Base-by-base conservation (phyloP, 1,140 invertebrate genomes). In the Pseudomyrmex cubaensis region DNA sequence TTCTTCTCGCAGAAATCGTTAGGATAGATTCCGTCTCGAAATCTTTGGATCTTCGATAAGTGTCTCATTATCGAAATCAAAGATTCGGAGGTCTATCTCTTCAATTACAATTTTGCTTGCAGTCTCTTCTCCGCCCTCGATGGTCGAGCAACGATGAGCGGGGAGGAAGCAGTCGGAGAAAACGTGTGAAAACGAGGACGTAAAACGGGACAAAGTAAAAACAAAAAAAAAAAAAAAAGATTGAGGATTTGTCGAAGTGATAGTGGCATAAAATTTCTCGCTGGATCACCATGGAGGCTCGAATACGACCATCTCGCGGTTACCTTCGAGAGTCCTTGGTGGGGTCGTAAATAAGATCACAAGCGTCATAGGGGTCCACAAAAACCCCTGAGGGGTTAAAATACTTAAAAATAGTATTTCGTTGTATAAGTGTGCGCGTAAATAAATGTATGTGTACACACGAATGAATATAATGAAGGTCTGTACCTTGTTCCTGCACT, bases 261-360 rank as follows among this genome's bases (percentile, higher is more conserved):
- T 87, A 87, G 86, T 91, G 93, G 93, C 93, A 93, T 93, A 93
- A 93, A 94, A 93, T 93, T 93, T 93, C 89, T 85, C 82, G 87
- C 87, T 83, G 83, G 64, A 83, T 85, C 84, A 89, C 88, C 90
- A 89, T 76, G 90, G 88, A 92, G 91, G 89, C 91, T 88, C 89
- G 90, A 93, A 84, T 72, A 87, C 66, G 82, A 56, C 10, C 10
- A 13, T 61, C 15, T 10, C 2, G 25, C 22, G 52, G 0, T 59
- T 59, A 59, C 54, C 87, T 90, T 91, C 92, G 90, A 91, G 92
- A 92, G 83, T 93, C 90, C 92, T 90, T 90, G 85, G 89, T 90
- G 64, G 50, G 80, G 64, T 87, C 76, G 91, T 94, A 94, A 94
- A 90, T 93, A 94, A 94, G 89, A 94, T 94, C 93, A 94, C 93